These are phyloP conservation scores for Masnerella sp. DNA, from an alignment of 2,888 invertebrate genomes.

Conservation along the genomic window DNA sequence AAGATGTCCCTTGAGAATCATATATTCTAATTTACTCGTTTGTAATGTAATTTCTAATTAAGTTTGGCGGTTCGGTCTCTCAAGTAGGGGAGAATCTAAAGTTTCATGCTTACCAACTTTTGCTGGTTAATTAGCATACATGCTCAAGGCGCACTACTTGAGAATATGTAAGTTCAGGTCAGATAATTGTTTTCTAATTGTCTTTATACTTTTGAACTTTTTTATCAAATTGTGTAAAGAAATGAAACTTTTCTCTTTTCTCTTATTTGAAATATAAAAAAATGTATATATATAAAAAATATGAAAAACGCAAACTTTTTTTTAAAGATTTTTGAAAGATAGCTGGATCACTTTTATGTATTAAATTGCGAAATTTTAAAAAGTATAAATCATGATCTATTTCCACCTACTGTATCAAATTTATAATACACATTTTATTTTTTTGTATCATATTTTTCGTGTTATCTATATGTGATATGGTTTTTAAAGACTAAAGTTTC, in stretches of 20 bases:
- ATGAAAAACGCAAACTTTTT: too few relatives aligned
- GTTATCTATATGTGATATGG: not conserved
- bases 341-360: too few relatives aligned
- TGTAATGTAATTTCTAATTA: conserved; percentile 61
- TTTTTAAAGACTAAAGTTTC: not conserved
- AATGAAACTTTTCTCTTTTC: too few relatives aligned
- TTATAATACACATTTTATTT: not conserved
- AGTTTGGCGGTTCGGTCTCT: conserved; percentile 53
- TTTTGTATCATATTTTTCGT: too few relatives aligned
- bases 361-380: too few relatives aligned
- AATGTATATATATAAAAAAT: too few relatives aligned
- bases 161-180: conserved; percentile 26
- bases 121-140: conserved; percentile 58
- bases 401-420: not conserved
- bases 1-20: conserved; percentile 49
- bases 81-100: conserved; percentile 46
- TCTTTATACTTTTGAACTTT: conserved; percentile 1
- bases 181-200: conserved; percentile 43
- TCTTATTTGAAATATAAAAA: too few relatives aligned
- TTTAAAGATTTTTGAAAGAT: too few relatives aligned
- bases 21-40: conserved; percentile 60
- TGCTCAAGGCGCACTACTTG: conserved; percentile 54
- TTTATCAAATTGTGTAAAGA: conserved; percentile 15
- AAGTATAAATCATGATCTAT: too few relatives aligned
- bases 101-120: conserved; percentile 57